phyloP scores from a whole-genome alignment of 2,797 vertebrate species.

The Enteromius anoplus region DNA sequence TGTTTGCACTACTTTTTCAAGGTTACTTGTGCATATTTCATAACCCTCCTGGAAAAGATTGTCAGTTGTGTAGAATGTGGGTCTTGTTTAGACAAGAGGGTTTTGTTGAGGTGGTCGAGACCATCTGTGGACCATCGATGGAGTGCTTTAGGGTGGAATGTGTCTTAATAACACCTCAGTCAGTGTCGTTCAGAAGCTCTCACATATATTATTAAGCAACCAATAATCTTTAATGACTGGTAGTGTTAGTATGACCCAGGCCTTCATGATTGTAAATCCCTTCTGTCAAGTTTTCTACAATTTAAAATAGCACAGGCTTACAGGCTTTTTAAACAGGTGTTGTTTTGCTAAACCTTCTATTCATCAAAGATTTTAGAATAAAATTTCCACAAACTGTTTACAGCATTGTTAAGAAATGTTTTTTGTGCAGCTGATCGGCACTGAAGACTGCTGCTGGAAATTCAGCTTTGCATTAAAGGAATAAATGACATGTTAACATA shows the following conservation, averaged over 20 bases:
- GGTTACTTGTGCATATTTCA: slow-evolving; percentile 3
- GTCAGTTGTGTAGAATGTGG: neutral
- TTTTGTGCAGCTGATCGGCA: neutral
- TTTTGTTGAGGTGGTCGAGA: slow-evolving; percentile 11
- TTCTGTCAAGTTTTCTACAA: neutral
- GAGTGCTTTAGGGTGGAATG: slow-evolving; percentile 40
- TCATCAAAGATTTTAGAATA: neutral
- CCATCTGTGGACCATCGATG: slow-evolving; percentile 11
- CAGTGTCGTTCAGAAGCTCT: slow-evolving; percentile 19
- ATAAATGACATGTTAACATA: neutral
- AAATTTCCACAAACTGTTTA: neutral
- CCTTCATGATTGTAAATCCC: slow-evolving; percentile 27
- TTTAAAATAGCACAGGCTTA: neutral
- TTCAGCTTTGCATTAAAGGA: neutral
- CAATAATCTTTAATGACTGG: slow-evolving; percentile 47
- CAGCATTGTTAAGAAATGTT: neutral
- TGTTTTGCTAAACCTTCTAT: neutral
- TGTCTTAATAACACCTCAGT: slow-evolving; percentile 48
- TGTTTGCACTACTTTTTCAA: neutral
- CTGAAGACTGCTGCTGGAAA: neutral
- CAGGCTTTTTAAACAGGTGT: neutral
- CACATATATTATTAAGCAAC: slow-evolving; percentile 46
- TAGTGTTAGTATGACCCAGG: neutral
- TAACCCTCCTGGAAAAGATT: neutral
- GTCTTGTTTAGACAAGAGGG: slow-evolving; percentile 22